phyloP scores from a whole-genome alignment of 2,113 vertebrate genomes.

The Myrmecophaga tridactyla region DNA sequence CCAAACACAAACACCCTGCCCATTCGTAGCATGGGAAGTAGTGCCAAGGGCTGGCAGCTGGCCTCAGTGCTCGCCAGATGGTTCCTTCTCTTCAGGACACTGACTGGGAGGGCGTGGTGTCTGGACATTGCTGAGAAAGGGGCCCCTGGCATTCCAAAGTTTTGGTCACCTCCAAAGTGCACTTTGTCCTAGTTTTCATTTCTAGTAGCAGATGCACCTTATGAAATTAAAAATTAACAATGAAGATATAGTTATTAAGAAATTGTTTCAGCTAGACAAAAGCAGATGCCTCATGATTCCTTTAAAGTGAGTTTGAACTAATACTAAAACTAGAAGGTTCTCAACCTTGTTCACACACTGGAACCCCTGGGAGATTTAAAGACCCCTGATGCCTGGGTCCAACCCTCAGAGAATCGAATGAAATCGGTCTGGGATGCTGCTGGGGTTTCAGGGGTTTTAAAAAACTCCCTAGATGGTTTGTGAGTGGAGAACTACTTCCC shows the following conservation, averaged over 20 bases:
- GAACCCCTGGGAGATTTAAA: not conserved
- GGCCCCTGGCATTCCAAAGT: not conserved
- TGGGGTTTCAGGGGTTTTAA: not conserved
- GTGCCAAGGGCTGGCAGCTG: not conserved
- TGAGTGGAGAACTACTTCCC: not conserved
- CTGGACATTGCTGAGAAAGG: not conserved
- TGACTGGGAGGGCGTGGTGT: not conserved
- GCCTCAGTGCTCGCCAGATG: not conserved
- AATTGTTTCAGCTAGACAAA: not conserved
- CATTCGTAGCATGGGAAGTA: rapidly evolving
- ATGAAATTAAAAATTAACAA: not conserved
- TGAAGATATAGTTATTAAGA: not conserved
- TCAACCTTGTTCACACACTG: rapidly evolving
- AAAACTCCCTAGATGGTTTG: not conserved
- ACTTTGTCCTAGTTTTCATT: not conserved
- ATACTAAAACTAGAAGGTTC: not conserved
- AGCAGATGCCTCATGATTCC: not conserved
- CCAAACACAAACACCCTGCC: not conserved
- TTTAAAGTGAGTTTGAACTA: not conserved
- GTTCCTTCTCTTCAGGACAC: not conserved
- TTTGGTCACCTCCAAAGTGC: not conserved
- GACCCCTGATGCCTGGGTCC: not conserved
- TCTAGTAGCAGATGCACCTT: not conserved
- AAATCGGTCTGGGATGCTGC: too few relatives aligned
- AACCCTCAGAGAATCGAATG: rapidly evolving